A percentile compares a stretch with the other conserved stretches of the same genome.
These are phyloP conservation scores for Dasyprocta punctata DNA, from an alignment of 2,113 vertebrate species.

Conservation along the genomic window DNA sequence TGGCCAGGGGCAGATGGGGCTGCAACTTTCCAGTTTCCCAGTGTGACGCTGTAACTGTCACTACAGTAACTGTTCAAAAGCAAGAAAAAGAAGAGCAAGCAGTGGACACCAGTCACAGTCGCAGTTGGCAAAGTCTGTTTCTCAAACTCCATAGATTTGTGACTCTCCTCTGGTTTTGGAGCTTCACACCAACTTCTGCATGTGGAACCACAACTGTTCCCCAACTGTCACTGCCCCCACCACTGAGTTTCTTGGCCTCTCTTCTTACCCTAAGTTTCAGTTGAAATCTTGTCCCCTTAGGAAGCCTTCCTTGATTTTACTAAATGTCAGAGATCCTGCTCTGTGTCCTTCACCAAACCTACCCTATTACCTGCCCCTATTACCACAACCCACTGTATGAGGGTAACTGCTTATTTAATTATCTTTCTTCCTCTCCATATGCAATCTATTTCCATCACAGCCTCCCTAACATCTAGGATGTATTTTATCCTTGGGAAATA, in stretches of 20 bases:
- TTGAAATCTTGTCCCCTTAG: not conserved
- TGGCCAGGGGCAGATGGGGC: not conserved
- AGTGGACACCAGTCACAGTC: too few relatives aligned
- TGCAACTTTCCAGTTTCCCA: not conserved
- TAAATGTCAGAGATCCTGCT: not conserved
- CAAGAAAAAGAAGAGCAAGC: not conserved
- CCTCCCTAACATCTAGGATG: not conserved
- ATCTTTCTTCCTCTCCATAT: not conserved
- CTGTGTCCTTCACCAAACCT: not conserved
- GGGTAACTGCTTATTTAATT: not conserved
- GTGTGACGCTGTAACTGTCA: not conserved
- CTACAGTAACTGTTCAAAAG: not conserved
- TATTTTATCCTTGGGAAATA: not conserved
- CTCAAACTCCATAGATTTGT: not conserved
- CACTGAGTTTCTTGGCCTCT: fast-evolving
- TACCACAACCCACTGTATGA: not conserved
- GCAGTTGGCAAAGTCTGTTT: not conserved
- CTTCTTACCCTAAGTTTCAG: not conserved
- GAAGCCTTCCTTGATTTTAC: not conserved
- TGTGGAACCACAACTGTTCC: not conserved
- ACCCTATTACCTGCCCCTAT: fast-evolving
- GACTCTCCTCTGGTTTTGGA: not conserved
- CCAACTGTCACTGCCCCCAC: not conserved
- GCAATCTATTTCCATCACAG: not conserved
- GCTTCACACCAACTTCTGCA: not conserved